Percentiles rank a stretch among this genome's conserved stretches.
Evolutionary conservation across 2,797 vertebrate species (phyloP).

Genomic region (Lacerta bilineata): DNA sequence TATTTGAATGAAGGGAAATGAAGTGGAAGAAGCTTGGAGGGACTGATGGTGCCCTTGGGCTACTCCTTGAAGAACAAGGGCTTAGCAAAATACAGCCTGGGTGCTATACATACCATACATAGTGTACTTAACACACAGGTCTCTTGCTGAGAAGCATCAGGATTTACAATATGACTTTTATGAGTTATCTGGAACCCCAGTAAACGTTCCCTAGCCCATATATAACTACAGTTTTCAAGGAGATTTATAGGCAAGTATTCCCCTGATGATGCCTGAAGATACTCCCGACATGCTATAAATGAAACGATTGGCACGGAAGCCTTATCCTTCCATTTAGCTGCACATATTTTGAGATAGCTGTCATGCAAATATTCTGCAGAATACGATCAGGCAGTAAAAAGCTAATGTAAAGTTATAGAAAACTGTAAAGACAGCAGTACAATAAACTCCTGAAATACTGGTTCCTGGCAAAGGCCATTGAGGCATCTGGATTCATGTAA

Average conservation of each 20-base stretch:
- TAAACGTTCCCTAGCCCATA: constrained; percentile 8
- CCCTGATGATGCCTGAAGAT: constrained; percentile 16
- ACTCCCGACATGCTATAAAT: constrained; percentile 16
- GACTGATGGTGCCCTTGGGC: background rate
- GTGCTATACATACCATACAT: background rate
- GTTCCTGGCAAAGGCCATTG: constrained; percentile 54
- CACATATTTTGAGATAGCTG: constrained; percentile 31
- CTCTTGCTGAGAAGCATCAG: background rate
- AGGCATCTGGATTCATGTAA: constrained; percentile 50
- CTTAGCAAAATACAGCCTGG: background rate
- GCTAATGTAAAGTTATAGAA: constrained; percentile 32
- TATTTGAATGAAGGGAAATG: background rate
- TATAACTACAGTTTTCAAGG: constrained; percentile 20
- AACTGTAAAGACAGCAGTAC: constrained; percentile 42
- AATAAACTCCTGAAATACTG: constrained; percentile 33
- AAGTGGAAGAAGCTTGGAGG: background rate
- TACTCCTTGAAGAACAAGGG: background rate
- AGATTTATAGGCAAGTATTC: constrained; percentile 42
- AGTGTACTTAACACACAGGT: background rate
- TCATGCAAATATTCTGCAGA: constrained; percentile 31
- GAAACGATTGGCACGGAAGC: constrained; percentile 38
- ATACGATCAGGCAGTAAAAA: background rate
- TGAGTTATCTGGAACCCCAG: constrained; percentile 27
- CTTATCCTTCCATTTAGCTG: constrained; percentile 47
- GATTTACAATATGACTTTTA: background rate